A percentile compares a stretch with the other conserved stretches of the same genome.
phyloP scores from a whole-genome alignment of 2,113 vertebrate species.

The Ophthalmolycus amberensis region DNA sequence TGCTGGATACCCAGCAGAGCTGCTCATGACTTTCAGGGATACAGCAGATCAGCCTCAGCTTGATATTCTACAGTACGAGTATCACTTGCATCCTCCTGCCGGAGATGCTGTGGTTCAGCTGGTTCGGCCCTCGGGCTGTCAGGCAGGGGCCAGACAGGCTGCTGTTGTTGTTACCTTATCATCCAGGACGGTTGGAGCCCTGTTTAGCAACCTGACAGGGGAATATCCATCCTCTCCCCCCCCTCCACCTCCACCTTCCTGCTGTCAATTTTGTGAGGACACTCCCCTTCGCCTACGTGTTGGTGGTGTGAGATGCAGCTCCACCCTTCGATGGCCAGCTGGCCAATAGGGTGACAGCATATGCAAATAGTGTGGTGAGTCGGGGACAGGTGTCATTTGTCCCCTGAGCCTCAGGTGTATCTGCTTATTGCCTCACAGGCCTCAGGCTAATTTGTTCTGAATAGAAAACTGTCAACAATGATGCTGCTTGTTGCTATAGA shows the following conservation, averaged over 20 bases:
- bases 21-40: constrained; percentile 10
- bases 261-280: constrained; percentile 29
- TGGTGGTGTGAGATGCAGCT: constrained; percentile 77
- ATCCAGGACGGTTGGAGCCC: constrained; percentile 21
- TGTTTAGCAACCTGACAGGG: constrained; percentile 57
- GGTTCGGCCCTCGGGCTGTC: constrained; percentile 42
- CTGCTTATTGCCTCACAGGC: constrained; percentile 19
- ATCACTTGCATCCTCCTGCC: neutral
- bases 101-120: constrained; percentile 8
- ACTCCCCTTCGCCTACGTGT: constrained; percentile 65
- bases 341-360: constrained; percentile 66
- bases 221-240: constrained; percentile 32
- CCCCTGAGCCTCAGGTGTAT: constrained; percentile 50
- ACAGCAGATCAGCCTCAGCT: neutral
- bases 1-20: constrained; percentile 27
- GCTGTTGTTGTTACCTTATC: constrained; percentile 49
- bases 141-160: constrained; percentile 31
- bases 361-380: constrained; percentile 68
- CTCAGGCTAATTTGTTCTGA: constrained; percentile 19
- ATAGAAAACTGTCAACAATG: constrained; percentile 3
- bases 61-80: neutral
- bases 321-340: constrained; percentile 51
- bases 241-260: neutral
- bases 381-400: constrained; percentile 58
- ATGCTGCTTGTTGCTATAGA: neutral